Conservation (phyloP, 2,113 vertebrate genomes). For the Aphyosemion australe region DNA sequence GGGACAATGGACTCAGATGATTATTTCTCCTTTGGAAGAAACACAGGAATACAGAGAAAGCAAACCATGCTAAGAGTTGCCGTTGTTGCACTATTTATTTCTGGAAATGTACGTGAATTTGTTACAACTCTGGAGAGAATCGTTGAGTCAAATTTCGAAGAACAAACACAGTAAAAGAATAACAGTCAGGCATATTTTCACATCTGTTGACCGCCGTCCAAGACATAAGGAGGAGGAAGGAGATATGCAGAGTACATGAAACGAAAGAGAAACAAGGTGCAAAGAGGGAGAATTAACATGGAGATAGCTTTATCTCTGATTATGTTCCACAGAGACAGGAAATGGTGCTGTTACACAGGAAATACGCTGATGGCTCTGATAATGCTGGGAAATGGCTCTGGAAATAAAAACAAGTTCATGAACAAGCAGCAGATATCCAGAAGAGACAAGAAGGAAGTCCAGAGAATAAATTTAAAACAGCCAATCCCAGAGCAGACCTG, state of each 20-base stretch:
- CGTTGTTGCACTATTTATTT: too few relatives aligned
- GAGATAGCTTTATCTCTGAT: conserved; percentile 44
- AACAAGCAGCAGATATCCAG: conserved; percentile 1
- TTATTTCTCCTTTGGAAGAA: conserved; percentile 22
- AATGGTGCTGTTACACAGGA: conserved; percentile 47
- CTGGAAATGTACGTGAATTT: neutral
- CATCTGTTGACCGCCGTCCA: conserved; percentile 1
- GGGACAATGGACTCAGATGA: conserved; percentile 53
- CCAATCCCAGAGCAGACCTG: neutral
- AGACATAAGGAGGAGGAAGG: neutral
- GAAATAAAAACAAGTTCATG: conserved; percentile 45
- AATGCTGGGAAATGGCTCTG: conserved; percentile 37
- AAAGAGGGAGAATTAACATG: neutral
- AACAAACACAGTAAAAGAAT: neutral
- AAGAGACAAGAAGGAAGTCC: neutral
- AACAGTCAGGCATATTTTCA: neutral
- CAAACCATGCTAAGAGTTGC: neutral
- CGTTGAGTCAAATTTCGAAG: neutral
- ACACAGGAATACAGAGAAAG: conserved; percentile 8
- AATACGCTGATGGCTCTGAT: conserved; percentile 52
- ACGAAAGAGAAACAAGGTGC: conserved; percentile 1
- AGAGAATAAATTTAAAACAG: neutral
- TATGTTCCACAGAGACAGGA: conserved; percentile 55
- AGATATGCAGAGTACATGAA: neutral
- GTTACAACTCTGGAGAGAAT: neutral